A percentile compares a stretch with the other conserved stretches of the same genome.
These are phyloP conservation scores for Callosobruchus maculatus DNA, from an alignment of 2,888 invertebrate genomes.

Conservation along the genomic window DNA sequence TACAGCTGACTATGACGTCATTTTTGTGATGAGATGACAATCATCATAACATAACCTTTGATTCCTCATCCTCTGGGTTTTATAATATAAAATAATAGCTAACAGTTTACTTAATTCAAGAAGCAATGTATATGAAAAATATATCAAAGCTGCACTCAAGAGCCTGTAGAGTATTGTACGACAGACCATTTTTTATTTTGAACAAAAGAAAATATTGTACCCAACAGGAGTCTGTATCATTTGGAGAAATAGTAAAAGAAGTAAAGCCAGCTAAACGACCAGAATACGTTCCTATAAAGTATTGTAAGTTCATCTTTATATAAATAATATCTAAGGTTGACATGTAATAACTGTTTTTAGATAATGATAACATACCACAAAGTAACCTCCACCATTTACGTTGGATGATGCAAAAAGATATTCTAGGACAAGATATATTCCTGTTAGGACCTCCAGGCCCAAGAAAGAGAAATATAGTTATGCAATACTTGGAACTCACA, in stretches of 20 bases:
- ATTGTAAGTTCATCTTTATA: slow-evolving; percentile 55
- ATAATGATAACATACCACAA: slow-evolving; percentile 62
- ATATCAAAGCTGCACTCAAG: neutral
- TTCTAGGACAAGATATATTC: slow-evolving; percentile 92
- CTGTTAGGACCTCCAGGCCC: slow-evolving; percentile 89
- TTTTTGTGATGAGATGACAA: neutral
- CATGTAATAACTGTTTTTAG: slow-evolving; percentile 39
- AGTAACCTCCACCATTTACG: slow-evolving; percentile 74
- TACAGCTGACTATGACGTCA: neutral
- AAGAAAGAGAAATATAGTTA: slow-evolving; percentile 73
- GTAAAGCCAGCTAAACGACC: slow-evolving; percentile 62
- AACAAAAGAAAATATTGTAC: neutral
- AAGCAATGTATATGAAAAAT: neutral
- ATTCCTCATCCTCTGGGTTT: neutral
- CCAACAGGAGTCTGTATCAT: slow-evolving; percentile 52
- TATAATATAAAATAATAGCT: neutral
- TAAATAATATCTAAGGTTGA: neutral
- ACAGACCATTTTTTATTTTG: neutral
- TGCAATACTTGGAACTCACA: slow-evolving; percentile 86
- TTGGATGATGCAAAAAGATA: slow-evolving; percentile 97
- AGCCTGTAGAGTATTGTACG: neutral
- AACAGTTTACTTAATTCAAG: neutral
- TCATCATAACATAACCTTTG: slow-evolving; percentile 1
- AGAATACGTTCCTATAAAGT: slow-evolving; percentile 81
- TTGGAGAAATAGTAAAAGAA: slow-evolving; percentile 70